A percentile compares a stretch with the other conserved stretches of the same genome.
These are phyloP conservation scores for Drosophila willistoni DNA, from an alignment of 1,140 invertebrate genomes.

Conservation along the genomic window DNA sequence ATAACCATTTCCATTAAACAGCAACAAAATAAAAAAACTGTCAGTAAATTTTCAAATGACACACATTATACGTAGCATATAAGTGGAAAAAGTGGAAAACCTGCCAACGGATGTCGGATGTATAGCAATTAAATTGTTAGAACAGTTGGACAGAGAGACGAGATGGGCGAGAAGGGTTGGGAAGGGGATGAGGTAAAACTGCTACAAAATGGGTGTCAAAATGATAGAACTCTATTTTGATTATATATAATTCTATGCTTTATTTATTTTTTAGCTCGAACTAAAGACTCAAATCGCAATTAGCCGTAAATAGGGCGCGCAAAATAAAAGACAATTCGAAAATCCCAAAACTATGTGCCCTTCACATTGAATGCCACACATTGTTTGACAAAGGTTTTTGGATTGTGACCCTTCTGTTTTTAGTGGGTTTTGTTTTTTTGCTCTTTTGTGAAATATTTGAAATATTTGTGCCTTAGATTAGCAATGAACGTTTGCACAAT, in stretches of 20 bases:
- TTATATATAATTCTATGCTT: slow-evolving; percentile 42
- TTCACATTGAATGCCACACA: slow-evolving; percentile 65
- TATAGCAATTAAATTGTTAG: slow-evolving; percentile 64
- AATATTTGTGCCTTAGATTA: slow-evolving; percentile 70
- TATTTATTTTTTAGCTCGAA: slow-evolving; percentile 53
- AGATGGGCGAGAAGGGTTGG: neutral
- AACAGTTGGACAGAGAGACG: neutral
- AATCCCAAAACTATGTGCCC: slow-evolving; percentile 43
- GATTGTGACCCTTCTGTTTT: neutral
- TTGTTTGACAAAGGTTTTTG: slow-evolving; percentile 33
- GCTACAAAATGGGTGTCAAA: slow-evolving; percentile 50
- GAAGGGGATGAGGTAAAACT: slow-evolving; percentile 40
- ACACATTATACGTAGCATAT: slow-evolving; percentile 10
- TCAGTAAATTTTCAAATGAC: slow-evolving; percentile 34
- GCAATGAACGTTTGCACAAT: slow-evolving; percentile 44
- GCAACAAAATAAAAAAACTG: slow-evolving; percentile 45
- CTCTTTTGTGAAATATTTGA: slow-evolving; percentile 48
- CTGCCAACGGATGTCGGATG: slow-evolving; percentile 68
- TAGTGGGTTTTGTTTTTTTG: neutral
- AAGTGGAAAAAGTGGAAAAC: slow-evolving; percentile 4
- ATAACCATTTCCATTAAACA: slow-evolving; percentile 1
- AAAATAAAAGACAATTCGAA: slow-evolving; percentile 32
- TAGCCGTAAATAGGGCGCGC: slow-evolving; percentile 70
- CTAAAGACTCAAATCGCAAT: slow-evolving; percentile 62
- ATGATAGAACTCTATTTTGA: slow-evolving; percentile 28